phyloP scores from a whole-genome alignment of 2,888 invertebrate species.

The Chirona hameri region DNA sequence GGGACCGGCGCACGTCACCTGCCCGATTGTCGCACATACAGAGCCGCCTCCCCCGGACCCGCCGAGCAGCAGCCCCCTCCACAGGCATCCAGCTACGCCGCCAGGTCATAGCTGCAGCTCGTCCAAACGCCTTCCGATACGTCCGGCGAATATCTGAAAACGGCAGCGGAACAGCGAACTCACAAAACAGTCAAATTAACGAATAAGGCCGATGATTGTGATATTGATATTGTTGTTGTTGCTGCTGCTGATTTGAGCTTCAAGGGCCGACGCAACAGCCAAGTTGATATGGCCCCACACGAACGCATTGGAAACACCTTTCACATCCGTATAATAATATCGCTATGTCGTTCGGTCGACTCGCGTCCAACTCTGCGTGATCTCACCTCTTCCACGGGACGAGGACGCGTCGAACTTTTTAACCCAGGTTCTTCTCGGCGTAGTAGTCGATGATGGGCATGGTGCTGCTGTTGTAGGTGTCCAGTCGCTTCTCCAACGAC shows the following conservation, averaged over 20 bases:
- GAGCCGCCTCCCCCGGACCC: not conserved
- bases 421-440: constrained; percentile 64
- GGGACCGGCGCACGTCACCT: not conserved
- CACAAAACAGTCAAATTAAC: no score
- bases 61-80: not conserved
- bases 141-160: constrained; percentile 36
- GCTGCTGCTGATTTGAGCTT: not conserved
- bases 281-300: no score
- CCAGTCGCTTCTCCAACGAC: constrained; percentile 77
- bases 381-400: constrained; percentile 60
- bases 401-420: constrained; percentile 69
- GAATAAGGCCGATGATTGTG: not conserved
- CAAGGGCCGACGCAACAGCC: not conserved
- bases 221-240: no score
- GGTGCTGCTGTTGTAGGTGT: constrained; percentile 79
- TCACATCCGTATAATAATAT: no score
- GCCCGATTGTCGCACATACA: not conserved
- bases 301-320: no score
- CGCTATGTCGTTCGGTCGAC: no score
- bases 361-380: not conserved
- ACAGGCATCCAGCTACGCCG: not conserved
- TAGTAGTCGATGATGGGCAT: constrained; percentile 86
- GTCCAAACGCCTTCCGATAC: not conserved
- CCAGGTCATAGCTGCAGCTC: not conserved
- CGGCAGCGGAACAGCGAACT: constrained; percentile 27